phyloP scores from a whole-genome alignment of 2,797 vertebrate genomes.

The Sebastes goodei region DNA sequence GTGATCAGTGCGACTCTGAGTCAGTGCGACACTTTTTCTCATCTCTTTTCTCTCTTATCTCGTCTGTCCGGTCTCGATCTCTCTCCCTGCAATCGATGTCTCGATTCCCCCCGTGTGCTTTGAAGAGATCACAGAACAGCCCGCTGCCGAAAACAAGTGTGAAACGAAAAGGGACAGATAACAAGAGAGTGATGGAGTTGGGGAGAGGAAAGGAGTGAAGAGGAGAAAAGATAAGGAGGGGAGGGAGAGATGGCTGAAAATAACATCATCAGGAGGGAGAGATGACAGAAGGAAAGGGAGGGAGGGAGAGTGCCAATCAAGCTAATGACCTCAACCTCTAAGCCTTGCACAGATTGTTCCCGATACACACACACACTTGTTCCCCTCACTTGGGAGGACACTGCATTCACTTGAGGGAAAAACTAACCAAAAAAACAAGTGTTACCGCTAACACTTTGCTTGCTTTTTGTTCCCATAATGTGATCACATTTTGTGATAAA shows the following conservation, averaged over 20 bases:
- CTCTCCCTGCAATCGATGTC: conserved; percentile 53
- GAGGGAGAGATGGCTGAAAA: conserved; percentile 30
- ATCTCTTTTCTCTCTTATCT: conserved; percentile 51
- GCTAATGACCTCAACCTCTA: conserved; percentile 78
- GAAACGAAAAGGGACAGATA: conserved; percentile 69
- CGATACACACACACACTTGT: conserved; percentile 8
- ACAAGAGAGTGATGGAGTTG: conserved; percentile 40
- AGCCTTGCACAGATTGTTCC: conserved; percentile 76
- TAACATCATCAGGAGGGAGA: conserved; percentile 31
- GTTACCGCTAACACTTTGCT: not conserved
- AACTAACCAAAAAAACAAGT: not conserved
- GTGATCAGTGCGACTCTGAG: conserved; percentile 52
- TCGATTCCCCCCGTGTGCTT: conserved; percentile 57
- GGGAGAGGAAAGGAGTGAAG: conserved; percentile 2
- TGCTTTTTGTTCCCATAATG: not conserved
- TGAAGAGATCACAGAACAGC: conserved; percentile 64
- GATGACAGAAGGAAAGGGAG: conserved; percentile 22
- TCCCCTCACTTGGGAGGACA: conserved; percentile 25
- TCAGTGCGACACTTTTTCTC: conserved; percentile 51
- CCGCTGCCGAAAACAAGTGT: conserved; percentile 65
- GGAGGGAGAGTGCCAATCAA: conserved; percentile 67
- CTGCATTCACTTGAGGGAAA: not conserved
- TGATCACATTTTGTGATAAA: conserved; percentile 24
- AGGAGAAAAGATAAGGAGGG: conserved; percentile 28
- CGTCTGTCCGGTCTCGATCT: conserved; percentile 53